phyloP scores from a whole-genome alignment of 2,888 invertebrate species.

The Calliphora vomitoria region DNA sequence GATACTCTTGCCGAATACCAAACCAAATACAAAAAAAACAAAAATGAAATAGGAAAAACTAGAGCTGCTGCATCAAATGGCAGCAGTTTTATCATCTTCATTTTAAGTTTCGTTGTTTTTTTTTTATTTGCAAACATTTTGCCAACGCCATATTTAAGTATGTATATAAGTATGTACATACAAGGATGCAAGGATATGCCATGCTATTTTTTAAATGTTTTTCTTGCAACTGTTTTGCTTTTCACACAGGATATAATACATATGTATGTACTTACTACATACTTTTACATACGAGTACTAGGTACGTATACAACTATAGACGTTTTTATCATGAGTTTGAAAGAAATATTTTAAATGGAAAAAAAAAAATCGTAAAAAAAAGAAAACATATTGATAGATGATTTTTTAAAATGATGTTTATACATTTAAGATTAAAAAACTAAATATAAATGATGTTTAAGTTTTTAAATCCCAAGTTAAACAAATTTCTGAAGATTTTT shows the following conservation, averaged over 20 bases:
- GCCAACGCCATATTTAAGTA: conserved; percentile 11
- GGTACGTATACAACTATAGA: background rate
- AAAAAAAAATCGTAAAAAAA: background rate
- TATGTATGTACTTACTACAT: background rate
- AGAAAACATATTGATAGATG: conserved; percentile 61
- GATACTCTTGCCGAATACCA: conserved; percentile 49
- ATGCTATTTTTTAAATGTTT: conserved; percentile 21
- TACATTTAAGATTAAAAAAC: conserved; percentile 16
- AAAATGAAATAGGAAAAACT: conserved; percentile 5
- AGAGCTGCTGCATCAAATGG: conserved; percentile 48
- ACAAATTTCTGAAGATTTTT: background rate
- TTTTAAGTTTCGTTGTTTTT: conserved; percentile 67
- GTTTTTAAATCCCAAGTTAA: background rate
- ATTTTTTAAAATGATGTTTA: conserved; percentile 56
- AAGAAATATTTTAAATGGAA: conserved; percentile 7
- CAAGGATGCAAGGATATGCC: conserved; percentile 35
- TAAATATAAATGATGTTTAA: conserved; percentile 38
- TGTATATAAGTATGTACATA: background rate
- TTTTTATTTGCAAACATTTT: conserved; percentile 19
- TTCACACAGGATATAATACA: conserved; percentile 39
- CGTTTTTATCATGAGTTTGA: conserved; percentile 7
- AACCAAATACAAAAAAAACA: background rate
- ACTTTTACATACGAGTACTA: background rate
- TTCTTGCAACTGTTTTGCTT: conserved; percentile 10
- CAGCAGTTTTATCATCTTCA: conserved; percentile 76